These are phyloP conservation scores for Drosophila saltans DNA, from an alignment of 1,140 invertebrate species.

Conservation along the genomic window DNA sequence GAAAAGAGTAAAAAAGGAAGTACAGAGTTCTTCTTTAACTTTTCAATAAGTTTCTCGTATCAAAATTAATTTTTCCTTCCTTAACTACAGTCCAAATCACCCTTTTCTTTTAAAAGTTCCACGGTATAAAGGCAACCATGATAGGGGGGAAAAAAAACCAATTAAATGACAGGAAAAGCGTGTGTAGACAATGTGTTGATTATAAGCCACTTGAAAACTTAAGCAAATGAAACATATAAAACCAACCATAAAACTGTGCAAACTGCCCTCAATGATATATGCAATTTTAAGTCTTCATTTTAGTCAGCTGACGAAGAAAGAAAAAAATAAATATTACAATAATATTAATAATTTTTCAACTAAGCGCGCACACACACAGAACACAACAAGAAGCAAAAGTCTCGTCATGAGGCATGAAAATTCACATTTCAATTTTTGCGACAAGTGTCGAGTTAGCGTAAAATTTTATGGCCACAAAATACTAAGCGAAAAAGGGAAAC, in stretches of 20 bases:
- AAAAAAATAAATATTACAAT: neutral
- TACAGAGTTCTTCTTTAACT: no score
- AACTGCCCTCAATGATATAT: slow-evolving; percentile 4
- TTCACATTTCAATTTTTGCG: slow-evolving; percentile 35
- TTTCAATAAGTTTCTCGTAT: no score
- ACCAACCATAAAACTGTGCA: slow-evolving; percentile 13
- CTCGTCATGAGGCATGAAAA: slow-evolving; percentile 21
- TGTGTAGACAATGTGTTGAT: slow-evolving; percentile 41
- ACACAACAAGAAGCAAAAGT: neutral
- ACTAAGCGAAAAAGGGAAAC: slow-evolving; percentile 25
- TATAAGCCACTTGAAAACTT: slow-evolving; percentile 41
- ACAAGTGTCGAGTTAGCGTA: slow-evolving; percentile 72
- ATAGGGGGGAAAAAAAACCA: neutral
- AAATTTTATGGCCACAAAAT: slow-evolving; percentile 62
- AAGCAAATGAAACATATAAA: slow-evolving; percentile 17
- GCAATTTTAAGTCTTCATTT: slow-evolving; percentile 4
- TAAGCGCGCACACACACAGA: neutral
- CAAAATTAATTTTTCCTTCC: no score
- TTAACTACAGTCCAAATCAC: neutral
- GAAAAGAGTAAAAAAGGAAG: no score
- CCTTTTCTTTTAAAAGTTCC: neutral
- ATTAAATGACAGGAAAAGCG: slow-evolving; percentile 46
- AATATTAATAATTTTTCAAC: slow-evolving; percentile 16
- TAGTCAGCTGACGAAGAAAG: slow-evolving; percentile 9
- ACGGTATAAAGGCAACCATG: neutral